Evolutionary conservation across 1,140 invertebrate species (phyloP).

Genomic region (Eumeta japonica): DNA sequence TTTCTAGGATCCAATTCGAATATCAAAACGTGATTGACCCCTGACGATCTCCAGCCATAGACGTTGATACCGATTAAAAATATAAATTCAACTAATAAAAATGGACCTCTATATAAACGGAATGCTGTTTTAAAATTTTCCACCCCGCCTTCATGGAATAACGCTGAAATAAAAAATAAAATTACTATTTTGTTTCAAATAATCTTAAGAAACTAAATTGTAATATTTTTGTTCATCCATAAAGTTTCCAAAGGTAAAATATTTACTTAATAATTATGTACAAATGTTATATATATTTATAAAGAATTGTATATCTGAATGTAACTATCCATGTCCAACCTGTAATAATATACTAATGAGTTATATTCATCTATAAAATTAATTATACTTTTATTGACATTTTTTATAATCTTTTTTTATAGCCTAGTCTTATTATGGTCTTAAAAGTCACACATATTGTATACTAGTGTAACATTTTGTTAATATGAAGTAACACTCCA

Average conservation of each 20-base stretch:
- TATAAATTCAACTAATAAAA: slow-evolving; percentile 90
- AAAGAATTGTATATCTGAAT: not conserved
- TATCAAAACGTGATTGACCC: slow-evolving; percentile 98
- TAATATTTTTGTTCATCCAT: not conserved
- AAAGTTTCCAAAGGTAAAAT: not conserved
- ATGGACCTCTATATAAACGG: slow-evolving; percentile 86
- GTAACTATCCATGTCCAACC: not conserved
- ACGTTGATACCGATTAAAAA: slow-evolving; percentile 97
- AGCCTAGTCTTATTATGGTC: no score
- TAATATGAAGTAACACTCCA: no score
- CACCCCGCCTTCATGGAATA: slow-evolving; percentile 68
- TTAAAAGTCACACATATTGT: no score
- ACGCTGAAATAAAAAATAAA: slow-evolving; percentile 56
- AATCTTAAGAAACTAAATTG: not conserved
- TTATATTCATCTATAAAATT: no score
- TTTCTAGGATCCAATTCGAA: slow-evolving; percentile 98
- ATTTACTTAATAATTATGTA: not conserved
- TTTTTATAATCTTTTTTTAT: no score
- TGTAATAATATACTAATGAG: no score
- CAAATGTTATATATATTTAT: not conserved
- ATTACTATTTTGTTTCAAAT: slow-evolving; percentile 2
- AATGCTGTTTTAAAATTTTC: slow-evolving; percentile 79
- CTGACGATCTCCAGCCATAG: slow-evolving; percentile 97
- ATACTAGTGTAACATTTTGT: no score
- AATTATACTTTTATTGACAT: no score